Base-by-base conservation (phyloP, 2,113 vertebrate species). In the Sardina pilchardus region DNA sequence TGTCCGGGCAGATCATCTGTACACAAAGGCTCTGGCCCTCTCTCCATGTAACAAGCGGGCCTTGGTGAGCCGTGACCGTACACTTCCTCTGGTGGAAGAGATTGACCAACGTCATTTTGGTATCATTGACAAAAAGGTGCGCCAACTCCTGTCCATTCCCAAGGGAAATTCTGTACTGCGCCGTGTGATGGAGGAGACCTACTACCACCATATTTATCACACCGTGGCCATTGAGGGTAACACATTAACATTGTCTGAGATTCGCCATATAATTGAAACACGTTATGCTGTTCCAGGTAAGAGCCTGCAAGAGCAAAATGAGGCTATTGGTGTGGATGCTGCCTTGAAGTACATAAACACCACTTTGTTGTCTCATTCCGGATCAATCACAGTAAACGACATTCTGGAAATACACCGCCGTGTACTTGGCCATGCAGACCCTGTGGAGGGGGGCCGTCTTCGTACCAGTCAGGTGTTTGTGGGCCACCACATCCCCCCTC, bases 171-270 rank as follows among this genome's bases (percentile, higher is more conserved):
- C 98, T 0, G 98, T 97, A 0, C 95, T 99, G 75, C 96, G 97
- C 6, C 86, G 98, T 0, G 96, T 99, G 88, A 96, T 99, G 97
- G 97, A 99, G 89, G 98, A 99, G 87, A 97, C 97, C 0, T 99
- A 99, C 89, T 99, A 99, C 88, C 98, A 99, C 89, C 98, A 99
- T 93, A 98, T 99, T 90, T 99, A 99, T 93, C 98, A 99, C 95
- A 99, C 98, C 0, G 98, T 99, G 2, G 98, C 98, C 1, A 99
- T 99, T 0, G 98, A 99, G 89, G 98, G 98, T n/a, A 99, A 97
- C 94, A 99, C 98, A 0, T 94, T 99, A 85, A 98, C 97, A 0
- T 93, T 99, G 1, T 96, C 98, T 0, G 98, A 99, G 89, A 99
- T 99, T 83, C 92, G 98, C 10, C 98, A 99, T 94, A 99, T 99